Percentiles rank a stretch among this genome's conserved stretches.
phyloP scores from a whole-genome alignment of 2,113 vertebrate genomes.

The Clarias macrocephalus region DNA sequence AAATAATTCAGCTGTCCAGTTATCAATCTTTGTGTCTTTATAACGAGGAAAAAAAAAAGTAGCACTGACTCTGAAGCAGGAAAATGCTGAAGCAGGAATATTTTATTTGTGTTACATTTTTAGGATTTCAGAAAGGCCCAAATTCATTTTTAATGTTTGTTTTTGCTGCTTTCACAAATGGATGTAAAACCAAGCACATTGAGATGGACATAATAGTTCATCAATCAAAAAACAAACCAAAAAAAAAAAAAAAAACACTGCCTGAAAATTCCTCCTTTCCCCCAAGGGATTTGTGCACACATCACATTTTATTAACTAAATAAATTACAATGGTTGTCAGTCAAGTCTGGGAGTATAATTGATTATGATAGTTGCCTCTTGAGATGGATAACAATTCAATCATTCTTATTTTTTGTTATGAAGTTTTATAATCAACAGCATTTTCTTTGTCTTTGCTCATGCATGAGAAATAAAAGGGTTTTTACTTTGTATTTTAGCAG shows the following conservation, averaged over 20 bases:
- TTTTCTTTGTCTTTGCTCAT: neutral
- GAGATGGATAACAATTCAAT: conserved; percentile 98
- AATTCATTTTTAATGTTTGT: neutral
- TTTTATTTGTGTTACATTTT: conserved; percentile 9
- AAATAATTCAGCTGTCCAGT: neutral
- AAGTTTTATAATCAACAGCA: neutral
- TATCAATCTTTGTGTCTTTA: neutral
- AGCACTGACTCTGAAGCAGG: neutral
- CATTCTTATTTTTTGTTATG: conserved; percentile 94
- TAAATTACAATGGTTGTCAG: conserved; percentile 99
- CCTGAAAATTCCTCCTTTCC: conserved; percentile 90
- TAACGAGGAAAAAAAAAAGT: neutral
- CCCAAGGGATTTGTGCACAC: conserved; percentile 91
- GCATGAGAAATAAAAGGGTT: neutral
- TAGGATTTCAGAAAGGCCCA: neutral
- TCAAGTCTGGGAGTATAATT: conserved; percentile 99
- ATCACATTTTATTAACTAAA: conserved; percentile 99
- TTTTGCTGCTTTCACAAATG: conserved; percentile 32
- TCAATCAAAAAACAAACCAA: conserved; percentile 49
- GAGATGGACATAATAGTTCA: conserved; percentile 42
- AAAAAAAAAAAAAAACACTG: conserved; percentile 59
- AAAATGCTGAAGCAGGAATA: neutral
- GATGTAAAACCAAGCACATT: conserved; percentile 8
- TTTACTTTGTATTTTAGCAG: conserved; percentile 71
- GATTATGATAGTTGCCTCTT: conserved; percentile 77